phyloP scores from a whole-genome alignment of 2,113 vertebrate species.

The Pedetes capensis region DNA sequence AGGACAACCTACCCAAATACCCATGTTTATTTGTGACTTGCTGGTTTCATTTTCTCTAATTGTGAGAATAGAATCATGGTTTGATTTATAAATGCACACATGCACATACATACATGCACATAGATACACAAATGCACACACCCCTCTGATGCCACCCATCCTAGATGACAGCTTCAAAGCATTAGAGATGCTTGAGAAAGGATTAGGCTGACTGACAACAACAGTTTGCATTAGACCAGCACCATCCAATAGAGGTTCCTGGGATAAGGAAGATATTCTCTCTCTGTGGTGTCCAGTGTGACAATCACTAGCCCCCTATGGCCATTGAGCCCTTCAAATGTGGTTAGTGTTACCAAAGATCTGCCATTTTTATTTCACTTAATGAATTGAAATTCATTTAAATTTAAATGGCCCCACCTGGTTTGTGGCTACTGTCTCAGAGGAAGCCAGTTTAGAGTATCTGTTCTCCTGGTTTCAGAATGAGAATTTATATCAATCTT shows the following conservation, averaged over 20 bases:
- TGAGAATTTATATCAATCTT: neutral
- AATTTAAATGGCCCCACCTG: neutral
- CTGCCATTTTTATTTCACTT: conserved; percentile 6
- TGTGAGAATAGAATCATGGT: neutral
- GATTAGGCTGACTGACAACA: neutral
- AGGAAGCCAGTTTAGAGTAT: neutral
- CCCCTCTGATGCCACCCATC: neutral
- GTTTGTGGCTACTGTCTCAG: neutral
- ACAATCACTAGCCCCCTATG: neutral
- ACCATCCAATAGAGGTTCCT: neutral
- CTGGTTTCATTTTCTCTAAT: conserved; percentile 29
- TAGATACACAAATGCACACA: neutral
- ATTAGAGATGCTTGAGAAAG: neutral
- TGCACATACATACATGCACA: neutral
- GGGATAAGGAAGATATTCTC: neutral
- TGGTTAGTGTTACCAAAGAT: neutral
- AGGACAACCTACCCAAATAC: neutral
- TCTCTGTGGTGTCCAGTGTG: neutral
- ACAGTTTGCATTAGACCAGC: neutral
- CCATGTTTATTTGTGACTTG: neutral
- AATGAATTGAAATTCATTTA: neutral
- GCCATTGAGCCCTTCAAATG: neutral
- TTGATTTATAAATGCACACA: neutral
- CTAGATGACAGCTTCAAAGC: neutral
- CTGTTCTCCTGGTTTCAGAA: neutral